Evolutionary conservation across 2,888 invertebrate species (phyloP).

Genomic region (Hermaeophaga mercurialis): DNA sequence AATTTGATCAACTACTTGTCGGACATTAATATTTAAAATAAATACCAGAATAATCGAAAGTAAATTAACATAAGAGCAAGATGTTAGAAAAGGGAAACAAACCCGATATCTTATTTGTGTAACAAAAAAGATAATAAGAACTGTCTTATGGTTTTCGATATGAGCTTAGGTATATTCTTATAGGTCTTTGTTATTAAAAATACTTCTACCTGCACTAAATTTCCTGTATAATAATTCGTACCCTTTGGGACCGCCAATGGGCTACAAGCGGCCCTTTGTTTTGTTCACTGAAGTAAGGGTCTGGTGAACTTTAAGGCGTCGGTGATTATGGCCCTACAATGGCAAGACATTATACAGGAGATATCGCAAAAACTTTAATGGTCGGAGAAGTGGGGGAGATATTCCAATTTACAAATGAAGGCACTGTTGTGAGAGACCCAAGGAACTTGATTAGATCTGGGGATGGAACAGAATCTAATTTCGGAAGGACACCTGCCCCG

Average conservation of each 20-base stretch:
- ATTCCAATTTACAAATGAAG: conserved; percentile 24
- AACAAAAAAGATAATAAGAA: too few relatives aligned
- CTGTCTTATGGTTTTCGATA: too few relatives aligned
- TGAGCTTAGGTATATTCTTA: too few relatives aligned
- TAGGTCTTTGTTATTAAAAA: too few relatives aligned
- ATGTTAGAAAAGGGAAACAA: too few relatives aligned
- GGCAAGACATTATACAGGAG: conserved; percentile 44
- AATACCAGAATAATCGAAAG: too few relatives aligned
- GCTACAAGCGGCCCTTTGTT: conserved; percentile 48
- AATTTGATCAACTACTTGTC: too few relatives aligned
- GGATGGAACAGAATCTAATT: conserved; percentile 22
- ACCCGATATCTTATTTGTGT: too few relatives aligned
- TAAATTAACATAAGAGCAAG: too few relatives aligned
- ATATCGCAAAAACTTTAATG: conserved; percentile 28
- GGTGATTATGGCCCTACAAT: conserved; percentile 43
- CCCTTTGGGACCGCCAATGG: not conserved
- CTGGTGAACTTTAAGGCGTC: conserved; percentile 46
- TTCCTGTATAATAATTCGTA: too few relatives aligned
- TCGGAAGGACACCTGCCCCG: conserved; percentile 5
- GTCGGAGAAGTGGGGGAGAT: conserved; percentile 1
- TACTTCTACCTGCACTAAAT: too few relatives aligned
- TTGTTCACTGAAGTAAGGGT: conserved; percentile 50
- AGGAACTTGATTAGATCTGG: conserved; percentile 20
- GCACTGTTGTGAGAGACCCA: conserved; percentile 13
- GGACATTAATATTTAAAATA: too few relatives aligned